Base-by-base conservation (phyloP, 1,140 invertebrate species). In the Colletes latitarsis region DNA sequence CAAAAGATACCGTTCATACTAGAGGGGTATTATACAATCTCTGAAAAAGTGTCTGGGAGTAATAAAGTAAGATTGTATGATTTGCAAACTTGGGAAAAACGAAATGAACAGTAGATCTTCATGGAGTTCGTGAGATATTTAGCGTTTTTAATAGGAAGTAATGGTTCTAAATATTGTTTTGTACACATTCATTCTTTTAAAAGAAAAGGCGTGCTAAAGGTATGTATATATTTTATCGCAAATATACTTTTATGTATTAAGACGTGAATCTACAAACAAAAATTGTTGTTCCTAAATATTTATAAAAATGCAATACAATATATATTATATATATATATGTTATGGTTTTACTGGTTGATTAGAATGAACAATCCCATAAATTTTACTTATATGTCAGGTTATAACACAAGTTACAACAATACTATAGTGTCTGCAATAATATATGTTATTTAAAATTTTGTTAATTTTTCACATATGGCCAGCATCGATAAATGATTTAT, bases 21-120 rank as follows among this genome's bases (percentile, higher is more conserved):
- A 71, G 82, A 93, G n/a, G 62, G 81, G 52, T 93, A 89, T 88
- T 93, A 93, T 71, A 58, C 0, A 1, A 30, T 93, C 55, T 89
- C 90, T 60, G 91, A 93, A 84, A 79, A 67, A 70, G 4, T 91
- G 15, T 67, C 78, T 52, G 82, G 77, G 1, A 60, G 77, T 12
- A 58, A 81, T 12, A 46, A 79, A 0, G 82, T 83, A 14, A 88
- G 88, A 73, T 70, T 73, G 66, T 52, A 46, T 21, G 92, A 93
- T 73, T 43, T 64, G 0, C 9, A 52, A 30, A 67, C 66, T 49
- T 93, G 93, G 93, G 41, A 82, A 41, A 73, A 88, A 77, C 55
- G 82, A 69, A 88, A 92, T 86, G 84, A 86, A 68, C 41, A 74
- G 39, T 85, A 79, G 68, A 77, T 81, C 64, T 89, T 82, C 75